Evolutionary conservation across 2,797 vertebrate species (phyloP).

Genomic region (Uromys caudimaculatus): DNA sequence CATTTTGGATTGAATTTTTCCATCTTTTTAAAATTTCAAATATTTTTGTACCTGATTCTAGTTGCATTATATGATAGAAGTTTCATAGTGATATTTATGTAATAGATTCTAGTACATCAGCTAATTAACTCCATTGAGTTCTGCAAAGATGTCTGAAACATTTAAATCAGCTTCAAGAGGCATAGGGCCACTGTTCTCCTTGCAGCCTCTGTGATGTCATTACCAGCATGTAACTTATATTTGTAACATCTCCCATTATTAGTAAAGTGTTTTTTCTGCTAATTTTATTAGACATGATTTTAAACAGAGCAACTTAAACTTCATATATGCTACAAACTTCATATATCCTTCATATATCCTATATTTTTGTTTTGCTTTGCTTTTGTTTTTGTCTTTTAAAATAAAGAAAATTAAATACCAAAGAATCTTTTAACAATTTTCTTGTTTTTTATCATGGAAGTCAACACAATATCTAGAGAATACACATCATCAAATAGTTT

Average conservation of each 20-base stretch:
- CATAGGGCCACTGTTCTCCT: not conserved
- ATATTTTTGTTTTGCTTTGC: not conserved
- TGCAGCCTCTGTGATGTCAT: not conserved
- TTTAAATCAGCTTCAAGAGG: not conserved
- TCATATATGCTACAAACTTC: not conserved
- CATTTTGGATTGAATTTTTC: not conserved
- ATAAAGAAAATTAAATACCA: not conserved
- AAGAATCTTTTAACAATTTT: not conserved
- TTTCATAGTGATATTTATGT: not conserved
- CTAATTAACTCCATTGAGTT: not conserved
- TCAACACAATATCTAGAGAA: not conserved
- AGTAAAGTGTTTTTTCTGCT: not conserved
- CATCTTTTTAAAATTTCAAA: not conserved
- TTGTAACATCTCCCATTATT: not conserved
- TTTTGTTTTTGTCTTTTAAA: not conserved
- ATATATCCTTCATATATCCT: not conserved
- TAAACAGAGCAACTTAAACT: not conserved
- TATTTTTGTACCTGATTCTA: not conserved
- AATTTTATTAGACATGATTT: slow-evolving; percentile 29
- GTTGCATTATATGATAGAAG: not conserved
- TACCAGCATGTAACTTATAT: not conserved
- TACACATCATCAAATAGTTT: not conserved
- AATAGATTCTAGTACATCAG: not conserved
- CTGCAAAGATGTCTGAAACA: not conserved
- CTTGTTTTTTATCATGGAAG: not conserved